Base-by-base conservation (phyloP, 2,888 invertebrate genomes). In the Scaptomyza caliginosa region DNA sequence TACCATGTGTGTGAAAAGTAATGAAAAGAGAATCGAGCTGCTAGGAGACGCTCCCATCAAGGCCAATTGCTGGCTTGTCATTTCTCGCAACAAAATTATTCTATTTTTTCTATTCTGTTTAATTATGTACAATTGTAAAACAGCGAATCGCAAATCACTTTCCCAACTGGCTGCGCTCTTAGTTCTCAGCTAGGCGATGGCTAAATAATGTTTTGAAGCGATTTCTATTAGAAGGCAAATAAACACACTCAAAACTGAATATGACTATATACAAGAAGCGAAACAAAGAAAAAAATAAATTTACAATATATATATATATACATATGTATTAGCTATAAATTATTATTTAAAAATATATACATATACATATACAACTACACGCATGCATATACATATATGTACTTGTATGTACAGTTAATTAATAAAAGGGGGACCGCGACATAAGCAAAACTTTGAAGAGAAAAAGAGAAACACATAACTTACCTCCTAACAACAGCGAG, bases 321-420 rank as follows among this genome's bases (percentile, higher is more conserved):
- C 59, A 75, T 71, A 73, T 83, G 79, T 75, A 77, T 56, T 75
- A 80, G 75, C 43, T 67, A 64, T 81, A 71, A 75, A 79, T 70
- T 79, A 83, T 77, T 67, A 75, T 77, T 83, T 80, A 62, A 76
- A 69, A 67, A 63, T 66, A 72, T 70, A 73, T 54, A 52, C 62
- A 68, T 58, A 59, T 66, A 68, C 65, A 67, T 50, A 51, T 67
- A 74, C 74, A 63, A 52, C 46, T 55, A 54, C 54, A 68, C 40
- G 45, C 56, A 64, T 32, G 19, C 39, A 32, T 32, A 34, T 32
- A 52, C 39, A 32, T 32, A 34, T 32, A 52, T 48, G 30, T 52
- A 54, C 45, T 56, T 46, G 56, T 56, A 65, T 48, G 39, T 65
- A 54, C 55, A 36, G 28, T 38, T 58, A n/a, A 51, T 24, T n/a